Conservation (phyloP, 1,140 invertebrate species). For the Scylla paramamosain region DNA sequence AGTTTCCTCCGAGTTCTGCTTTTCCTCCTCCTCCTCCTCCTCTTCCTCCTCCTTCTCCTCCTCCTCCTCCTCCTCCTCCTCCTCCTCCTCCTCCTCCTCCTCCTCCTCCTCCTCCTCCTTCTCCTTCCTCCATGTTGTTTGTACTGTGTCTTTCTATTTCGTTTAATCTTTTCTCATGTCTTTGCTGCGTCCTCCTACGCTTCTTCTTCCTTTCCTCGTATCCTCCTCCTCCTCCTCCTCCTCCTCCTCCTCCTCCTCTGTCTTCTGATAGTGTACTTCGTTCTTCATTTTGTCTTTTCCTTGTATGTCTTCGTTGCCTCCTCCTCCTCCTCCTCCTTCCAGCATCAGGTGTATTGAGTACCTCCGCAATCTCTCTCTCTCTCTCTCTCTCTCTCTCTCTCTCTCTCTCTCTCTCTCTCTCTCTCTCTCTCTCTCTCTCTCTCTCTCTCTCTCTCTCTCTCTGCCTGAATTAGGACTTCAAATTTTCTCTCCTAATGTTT, state of each 20-base stretch:
- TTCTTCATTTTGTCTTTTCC: too few relatives aligned
- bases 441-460: too few relatives aligned
- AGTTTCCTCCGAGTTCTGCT: neutral
- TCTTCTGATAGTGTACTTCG: neutral
- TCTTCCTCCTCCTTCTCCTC: neutral
- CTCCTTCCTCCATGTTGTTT: too few relatives aligned
- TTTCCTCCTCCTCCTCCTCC: neutral
- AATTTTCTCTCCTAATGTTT: too few relatives aligned
- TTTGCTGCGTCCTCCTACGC: neutral
- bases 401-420: too few relatives aligned
- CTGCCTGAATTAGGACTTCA: too few relatives aligned
- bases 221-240: neutral
- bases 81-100: neutral
- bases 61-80: neutral
- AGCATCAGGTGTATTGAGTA: neutral
- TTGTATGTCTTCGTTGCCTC: neutral
- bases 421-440: too few relatives aligned
- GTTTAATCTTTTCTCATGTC: too few relatives aligned
- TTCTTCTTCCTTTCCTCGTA: neutral
- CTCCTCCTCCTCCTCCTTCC: constrained; percentile 1
- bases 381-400: too few relatives aligned
- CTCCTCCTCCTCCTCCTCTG: neutral
- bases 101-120: neutral
- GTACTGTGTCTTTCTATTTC: too few relatives aligned
- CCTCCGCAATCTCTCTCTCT: too few relatives aligned